Conservation (phyloP, 2,888 invertebrate genomes). For the Sinopyrophorus schimmeli region DNA sequence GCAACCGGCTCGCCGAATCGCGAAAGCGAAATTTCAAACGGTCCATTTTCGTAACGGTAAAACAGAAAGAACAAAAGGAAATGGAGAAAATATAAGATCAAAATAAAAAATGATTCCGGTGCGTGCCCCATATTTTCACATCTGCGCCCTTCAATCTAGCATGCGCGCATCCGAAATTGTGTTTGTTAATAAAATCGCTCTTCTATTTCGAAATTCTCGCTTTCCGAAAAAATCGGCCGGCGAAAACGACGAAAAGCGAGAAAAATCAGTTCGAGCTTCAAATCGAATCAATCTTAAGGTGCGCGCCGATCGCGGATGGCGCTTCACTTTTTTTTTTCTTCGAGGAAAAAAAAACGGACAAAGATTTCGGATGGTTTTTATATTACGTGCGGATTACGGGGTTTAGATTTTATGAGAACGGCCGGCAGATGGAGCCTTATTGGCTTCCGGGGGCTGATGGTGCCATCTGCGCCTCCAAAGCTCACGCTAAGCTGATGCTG, state of each 20-base stretch:
- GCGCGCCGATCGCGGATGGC: no score
- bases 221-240: no score
- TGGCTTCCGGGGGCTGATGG: conserved; percentile 14
- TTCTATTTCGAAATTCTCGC: no score
- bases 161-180: conserved; percentile 15
- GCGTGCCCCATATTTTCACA: conserved; percentile 18
- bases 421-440: conserved; percentile 21
- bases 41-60: conserved; percentile 6
- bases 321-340: no score
- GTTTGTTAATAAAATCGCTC: conserved; percentile 16
- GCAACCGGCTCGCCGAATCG: no score
- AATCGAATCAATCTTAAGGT: no score
- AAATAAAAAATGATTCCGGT: conserved; percentile 20
- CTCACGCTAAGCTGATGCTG: conserved; percentile 24
- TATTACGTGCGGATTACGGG: conserved; percentile 10
- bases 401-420: conserved; percentile 15
- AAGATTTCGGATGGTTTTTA: conserved; percentile 12
- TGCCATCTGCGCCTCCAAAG: conserved; percentile 21
- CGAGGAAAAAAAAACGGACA: no score
- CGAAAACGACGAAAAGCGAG: no score
- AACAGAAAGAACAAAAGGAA: conserved; percentile 16
- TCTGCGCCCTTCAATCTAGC: conserved; percentile 18
- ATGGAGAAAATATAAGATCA: conserved; percentile 15
- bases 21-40: conserved; percentile 11
- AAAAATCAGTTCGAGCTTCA: no score